phyloP scores from a whole-genome alignment of 2,113 vertebrate species.

The Cynocephalus volans region DNA sequence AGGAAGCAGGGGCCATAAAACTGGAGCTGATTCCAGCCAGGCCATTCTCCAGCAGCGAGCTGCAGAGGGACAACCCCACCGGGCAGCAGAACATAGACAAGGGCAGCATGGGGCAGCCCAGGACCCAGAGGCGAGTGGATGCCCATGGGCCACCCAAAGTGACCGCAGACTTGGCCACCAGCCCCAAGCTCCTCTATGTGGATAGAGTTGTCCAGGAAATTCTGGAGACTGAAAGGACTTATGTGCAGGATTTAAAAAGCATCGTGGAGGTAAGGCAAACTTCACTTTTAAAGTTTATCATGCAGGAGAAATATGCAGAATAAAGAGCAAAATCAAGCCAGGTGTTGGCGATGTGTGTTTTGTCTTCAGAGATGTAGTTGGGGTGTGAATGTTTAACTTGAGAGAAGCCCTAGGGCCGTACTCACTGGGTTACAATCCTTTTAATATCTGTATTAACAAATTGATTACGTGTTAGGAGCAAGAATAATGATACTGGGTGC shows the following conservation, averaged over 20 bases:
- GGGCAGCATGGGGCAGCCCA: constrained; percentile 78
- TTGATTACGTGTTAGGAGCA: background rate
- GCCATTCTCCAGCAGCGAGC: constrained; percentile 90
- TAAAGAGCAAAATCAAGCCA: background rate
- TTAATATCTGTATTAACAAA: background rate
- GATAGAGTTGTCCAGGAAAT: constrained; percentile 98
- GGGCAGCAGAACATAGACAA: constrained; percentile 81
- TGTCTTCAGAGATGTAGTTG: background rate
- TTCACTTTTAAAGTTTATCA: background rate
- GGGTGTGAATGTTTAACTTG: background rate
- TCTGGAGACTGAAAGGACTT: constrained; percentile 97
- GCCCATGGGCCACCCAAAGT: constrained; percentile 86
- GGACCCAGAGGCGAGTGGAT: constrained; percentile 83
- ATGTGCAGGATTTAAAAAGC: constrained; percentile 97
- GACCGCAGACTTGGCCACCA: constrained; percentile 85
- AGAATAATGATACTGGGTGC: rapidly evolving
- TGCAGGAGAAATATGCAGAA: background rate
- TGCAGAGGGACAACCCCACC: constrained; percentile 58
- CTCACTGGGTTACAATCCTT: background rate
- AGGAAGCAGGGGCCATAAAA: constrained; percentile 95
- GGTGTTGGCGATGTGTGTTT: background rate
- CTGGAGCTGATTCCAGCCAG: constrained; percentile 95
- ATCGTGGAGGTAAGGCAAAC: constrained; percentile 95
- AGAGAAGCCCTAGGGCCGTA: background rate
- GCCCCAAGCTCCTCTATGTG: constrained; percentile 96